Evolutionary conservation across 2,113 vertebrate species (phyloP).

Genomic region (Mungos mungo): DNA sequence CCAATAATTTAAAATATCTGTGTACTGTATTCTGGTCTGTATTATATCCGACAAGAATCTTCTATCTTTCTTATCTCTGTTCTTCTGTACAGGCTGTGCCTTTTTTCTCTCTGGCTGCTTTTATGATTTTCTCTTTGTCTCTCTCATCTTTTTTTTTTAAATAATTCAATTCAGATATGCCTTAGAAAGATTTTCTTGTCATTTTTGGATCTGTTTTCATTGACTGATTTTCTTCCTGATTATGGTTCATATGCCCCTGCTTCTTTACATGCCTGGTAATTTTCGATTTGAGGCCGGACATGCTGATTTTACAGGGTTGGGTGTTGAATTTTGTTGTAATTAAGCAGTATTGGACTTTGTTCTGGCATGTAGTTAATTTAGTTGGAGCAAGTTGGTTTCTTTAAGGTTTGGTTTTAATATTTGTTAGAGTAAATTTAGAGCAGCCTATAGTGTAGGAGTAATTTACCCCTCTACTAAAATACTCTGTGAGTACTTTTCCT

Average conservation of each 20-base stretch:
- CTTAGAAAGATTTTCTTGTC: background rate
- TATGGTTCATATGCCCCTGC: background rate
- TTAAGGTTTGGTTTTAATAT: background rate
- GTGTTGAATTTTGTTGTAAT: background rate
- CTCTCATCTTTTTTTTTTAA: too few relatives aligned
- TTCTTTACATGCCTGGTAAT: background rate
- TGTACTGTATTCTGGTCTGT: background rate
- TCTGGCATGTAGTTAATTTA: background rate
- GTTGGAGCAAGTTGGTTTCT: background rate
- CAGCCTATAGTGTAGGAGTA: background rate
- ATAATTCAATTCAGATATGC: background rate
- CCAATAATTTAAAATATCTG: background rate
- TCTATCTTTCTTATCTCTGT: background rate
- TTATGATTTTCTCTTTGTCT: background rate
- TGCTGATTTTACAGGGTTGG: background rate
- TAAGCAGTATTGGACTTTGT: background rate
- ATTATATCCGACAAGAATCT: background rate
- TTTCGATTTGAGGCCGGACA: background rate
- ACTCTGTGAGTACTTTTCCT: background rate
- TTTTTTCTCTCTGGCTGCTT: background rate
- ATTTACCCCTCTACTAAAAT: background rate
- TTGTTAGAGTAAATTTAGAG: background rate
- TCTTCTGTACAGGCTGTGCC: background rate
- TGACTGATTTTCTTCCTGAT: background rate
- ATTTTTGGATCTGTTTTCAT: background rate